Percentiles rank a stretch among this genome's conserved stretches.
phyloP scores from a whole-genome alignment of 1,140 invertebrate species.

The Muscidifurax raptorellus region DNA sequence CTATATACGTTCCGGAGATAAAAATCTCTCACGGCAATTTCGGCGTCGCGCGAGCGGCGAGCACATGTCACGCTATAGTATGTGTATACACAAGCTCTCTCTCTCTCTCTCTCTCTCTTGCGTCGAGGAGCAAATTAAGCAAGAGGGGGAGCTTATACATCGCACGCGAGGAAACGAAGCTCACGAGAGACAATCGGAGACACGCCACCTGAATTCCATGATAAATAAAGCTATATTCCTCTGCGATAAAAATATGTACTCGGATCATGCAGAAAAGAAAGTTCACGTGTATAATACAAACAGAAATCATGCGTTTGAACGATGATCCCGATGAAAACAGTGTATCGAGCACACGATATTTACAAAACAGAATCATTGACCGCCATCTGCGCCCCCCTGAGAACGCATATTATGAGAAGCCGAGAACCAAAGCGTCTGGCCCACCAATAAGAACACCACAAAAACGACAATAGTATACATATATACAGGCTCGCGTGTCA shows the following conservation, averaged over 20 bases:
- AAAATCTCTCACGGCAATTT: constrained; percentile 71
- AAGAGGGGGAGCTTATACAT: background rate
- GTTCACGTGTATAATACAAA: no score
- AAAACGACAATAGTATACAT: no score
- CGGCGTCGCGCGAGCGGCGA: constrained; percentile 60
- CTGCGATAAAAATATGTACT: no score
- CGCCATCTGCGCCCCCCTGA: no score
- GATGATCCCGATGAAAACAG: no score
- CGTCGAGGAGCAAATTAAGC: constrained; percentile 34
- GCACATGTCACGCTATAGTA: constrained; percentile 72
- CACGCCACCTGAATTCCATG: constrained; percentile 26
- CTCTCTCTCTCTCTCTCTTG: constrained; percentile 9
- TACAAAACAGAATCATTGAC: constrained; percentile 39
- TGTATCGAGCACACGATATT: background rate
- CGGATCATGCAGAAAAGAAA: no score
- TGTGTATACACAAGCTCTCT: no score
- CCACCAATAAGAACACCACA: no score
- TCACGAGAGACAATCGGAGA: constrained; percentile 37
- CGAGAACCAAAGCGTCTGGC: no score
- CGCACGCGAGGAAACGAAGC: constrained; percentile 34
- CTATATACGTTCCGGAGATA: constrained; percentile 57
- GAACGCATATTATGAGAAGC: background rate
- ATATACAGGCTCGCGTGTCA: background rate
- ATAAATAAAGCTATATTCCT: constrained; percentile 11
- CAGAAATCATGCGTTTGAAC: no score